Base-by-base conservation (phyloP, 2,113 vertebrate genomes). In the Otis tarda region DNA sequence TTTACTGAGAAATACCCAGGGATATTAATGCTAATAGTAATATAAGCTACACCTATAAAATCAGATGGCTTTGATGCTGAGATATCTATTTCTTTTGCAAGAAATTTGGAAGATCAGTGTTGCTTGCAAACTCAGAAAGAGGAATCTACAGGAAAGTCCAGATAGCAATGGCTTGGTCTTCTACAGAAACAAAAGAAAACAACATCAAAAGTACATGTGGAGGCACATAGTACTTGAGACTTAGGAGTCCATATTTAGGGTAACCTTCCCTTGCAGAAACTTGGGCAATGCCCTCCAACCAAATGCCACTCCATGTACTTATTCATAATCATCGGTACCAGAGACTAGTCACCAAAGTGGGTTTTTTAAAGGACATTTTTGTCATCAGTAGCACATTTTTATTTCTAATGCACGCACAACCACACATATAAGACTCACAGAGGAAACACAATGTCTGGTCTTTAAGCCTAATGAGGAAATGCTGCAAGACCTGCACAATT, bases 251-350 rank as follows among this genome's bases (percentile, higher is more conserved):
- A 50, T 19, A 25, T 82, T 82, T 49, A 63, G 24, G 24, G 3
- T 41, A 52, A 31, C 4, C 17, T 75, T 83, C 22, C 15, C 17
- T 25, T 67, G 45, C 18, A n/a, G 39, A 28, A 77, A 43, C 14
- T 30, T 49, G 28, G 31, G 16, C 25, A 69, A 90, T 76, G 3
- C 12, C 21, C 90, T 90, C 61, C 23, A 78, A 68, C 10, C 4
- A 64, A 88, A 45, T 39, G 11, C 16, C 9, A 27, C 47, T 89
- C 41, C 5, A 6, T 12, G 5, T 49, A 6, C 12, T 69, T 81
- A 13, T 2, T 30, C 0, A 1, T 7, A 50, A n/a, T 17, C 30
- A 53, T 23, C 27, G 35, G 39, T n/a, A 60, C 14, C 1, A 7
- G 37, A 39, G 16, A 61, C 20, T 2, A 2, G 20, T 78, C 45